Percentiles rank a stretch among this genome's conserved stretches.
Conservation (phyloP, 30 jellyfish, hydroid and myxozoan genomes). For the Turritopsis rubra region DNA sequence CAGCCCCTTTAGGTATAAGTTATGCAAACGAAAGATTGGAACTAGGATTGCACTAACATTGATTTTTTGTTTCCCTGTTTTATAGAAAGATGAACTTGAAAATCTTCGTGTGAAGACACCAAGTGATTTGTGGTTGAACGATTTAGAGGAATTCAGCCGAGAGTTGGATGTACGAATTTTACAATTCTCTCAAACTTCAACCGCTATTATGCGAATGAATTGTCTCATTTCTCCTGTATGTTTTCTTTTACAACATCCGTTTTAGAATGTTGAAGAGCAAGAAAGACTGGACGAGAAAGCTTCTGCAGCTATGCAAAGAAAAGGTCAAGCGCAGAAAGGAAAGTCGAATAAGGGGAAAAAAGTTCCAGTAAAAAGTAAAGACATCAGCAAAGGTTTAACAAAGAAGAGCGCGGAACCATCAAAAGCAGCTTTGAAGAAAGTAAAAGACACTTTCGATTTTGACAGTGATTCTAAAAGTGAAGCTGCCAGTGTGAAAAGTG, state of each 20-base stretch:
- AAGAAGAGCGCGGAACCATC: slow-evolving; percentile 21
- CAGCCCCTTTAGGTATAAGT: no score
- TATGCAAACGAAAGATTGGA: no score
- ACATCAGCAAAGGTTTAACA: slow-evolving; percentile 21
- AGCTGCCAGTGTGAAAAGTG: slow-evolving; percentile 2
- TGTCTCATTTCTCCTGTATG: no score
- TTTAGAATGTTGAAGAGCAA: slow-evolving; percentile 67
- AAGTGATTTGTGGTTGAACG: slow-evolving; percentile 70
- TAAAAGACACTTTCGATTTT: slow-evolving; percentile 15
- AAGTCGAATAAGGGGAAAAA: slow-evolving; percentile 11
- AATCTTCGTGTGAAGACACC: slow-evolving; percentile 65
- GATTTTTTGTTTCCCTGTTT: background rate
- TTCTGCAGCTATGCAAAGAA: slow-evolving; percentile 27
- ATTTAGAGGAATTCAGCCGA: slow-evolving; percentile 51
- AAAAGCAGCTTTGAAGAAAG: slow-evolving; percentile 20
- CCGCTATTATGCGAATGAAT: background rate
- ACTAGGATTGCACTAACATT: no score
- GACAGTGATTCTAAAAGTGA: slow-evolving; percentile 16
- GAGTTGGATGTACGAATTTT: slow-evolving; percentile 67
- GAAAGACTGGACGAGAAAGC: slow-evolving; percentile 53
- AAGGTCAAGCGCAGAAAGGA: slow-evolving; percentile 25
- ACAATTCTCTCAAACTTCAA: background rate
- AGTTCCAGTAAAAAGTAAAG: slow-evolving; percentile 21
- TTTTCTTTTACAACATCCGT: no score
- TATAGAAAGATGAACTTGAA: slow-evolving; percentile 68